Evolutionary conservation across 2,113 vertebrate genomes (phyloP).

Genomic region (Poeciliopsis occidentalis): DNA sequence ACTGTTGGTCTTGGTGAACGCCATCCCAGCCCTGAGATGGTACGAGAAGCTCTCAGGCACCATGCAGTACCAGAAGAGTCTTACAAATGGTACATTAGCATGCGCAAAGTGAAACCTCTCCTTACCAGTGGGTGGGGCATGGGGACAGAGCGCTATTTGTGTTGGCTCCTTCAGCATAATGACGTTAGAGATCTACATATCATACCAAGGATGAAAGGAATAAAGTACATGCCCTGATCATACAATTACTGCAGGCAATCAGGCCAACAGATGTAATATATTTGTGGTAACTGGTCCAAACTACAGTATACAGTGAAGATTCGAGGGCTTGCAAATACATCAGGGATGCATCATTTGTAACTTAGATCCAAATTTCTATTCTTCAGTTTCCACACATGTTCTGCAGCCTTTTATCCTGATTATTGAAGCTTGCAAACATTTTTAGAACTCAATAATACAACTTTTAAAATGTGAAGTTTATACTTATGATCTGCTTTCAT

Average conservation of each 20-base stretch:
- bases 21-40: slow-evolving; percentile 75
- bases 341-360: neutral
- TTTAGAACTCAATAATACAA: neutral
- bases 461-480: neutral
- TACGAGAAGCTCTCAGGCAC: slow-evolving; percentile 76
- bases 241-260: neutral
- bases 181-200: slow-evolving; percentile 82
- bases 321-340: neutral
- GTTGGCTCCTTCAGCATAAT: slow-evolving; percentile 81
- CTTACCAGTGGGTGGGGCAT: slow-evolving; percentile 84
- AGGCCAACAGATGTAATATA: slow-evolving; percentile 6
- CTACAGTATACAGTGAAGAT: neutral
- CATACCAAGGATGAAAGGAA: slow-evolving; percentile 81
- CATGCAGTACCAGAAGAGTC: slow-evolving; percentile 77
- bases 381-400: neutral
- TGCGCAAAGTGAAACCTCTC: slow-evolving; percentile 76
- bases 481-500: neutral
- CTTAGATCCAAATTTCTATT: neutral
- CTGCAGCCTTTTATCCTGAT: neutral
- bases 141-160: slow-evolving; percentile 82
- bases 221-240: slow-evolving; percentile 79
- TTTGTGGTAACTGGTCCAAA: neutral
- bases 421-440: neutral
- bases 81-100: slow-evolving; percentile 82
- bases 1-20: slow-evolving; percentile 83